Conservation (phyloP, 2,113 vertebrate genomes). For the Nasalis larvatus region DNA sequence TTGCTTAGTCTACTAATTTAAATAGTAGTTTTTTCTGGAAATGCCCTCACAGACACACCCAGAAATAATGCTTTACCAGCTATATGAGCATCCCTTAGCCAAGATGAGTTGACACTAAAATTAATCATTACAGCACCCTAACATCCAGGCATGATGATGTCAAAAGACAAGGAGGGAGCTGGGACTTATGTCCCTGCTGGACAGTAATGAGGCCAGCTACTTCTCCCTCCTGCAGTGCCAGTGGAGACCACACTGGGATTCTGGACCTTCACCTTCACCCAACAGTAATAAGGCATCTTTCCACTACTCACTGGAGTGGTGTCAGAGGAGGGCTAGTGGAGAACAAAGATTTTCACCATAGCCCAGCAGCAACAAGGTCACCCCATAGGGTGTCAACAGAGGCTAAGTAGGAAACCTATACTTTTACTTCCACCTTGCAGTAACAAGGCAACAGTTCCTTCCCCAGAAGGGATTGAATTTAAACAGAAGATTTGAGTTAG, state of each 20-base stretch:
- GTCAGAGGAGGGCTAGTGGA: background rate
- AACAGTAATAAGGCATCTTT: background rate
- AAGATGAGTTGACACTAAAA: background rate
- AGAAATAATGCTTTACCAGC: background rate
- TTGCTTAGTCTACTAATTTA: background rate
- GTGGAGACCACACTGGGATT: background rate
- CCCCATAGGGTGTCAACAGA: background rate
- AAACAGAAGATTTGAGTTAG: background rate
- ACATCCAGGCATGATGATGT: background rate
- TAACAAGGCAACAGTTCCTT: background rate
- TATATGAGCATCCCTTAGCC: background rate
- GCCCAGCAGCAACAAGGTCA: background rate
- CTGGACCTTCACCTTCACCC: background rate
- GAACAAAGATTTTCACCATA: background rate
- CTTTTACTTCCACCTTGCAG: background rate
- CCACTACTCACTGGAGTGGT: background rate
- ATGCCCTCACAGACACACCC: background rate
- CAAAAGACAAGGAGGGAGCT: background rate
- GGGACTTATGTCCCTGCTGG: background rate
- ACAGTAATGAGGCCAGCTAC: background rate
- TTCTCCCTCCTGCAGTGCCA: background rate
- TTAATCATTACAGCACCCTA: background rate
- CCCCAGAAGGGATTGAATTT: background rate
- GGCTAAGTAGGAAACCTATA: background rate
- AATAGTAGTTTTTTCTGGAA: background rate